Base-by-base conservation (phyloP, 2,888 invertebrate genomes). In the Hemistola chrysoprasaria region DNA sequence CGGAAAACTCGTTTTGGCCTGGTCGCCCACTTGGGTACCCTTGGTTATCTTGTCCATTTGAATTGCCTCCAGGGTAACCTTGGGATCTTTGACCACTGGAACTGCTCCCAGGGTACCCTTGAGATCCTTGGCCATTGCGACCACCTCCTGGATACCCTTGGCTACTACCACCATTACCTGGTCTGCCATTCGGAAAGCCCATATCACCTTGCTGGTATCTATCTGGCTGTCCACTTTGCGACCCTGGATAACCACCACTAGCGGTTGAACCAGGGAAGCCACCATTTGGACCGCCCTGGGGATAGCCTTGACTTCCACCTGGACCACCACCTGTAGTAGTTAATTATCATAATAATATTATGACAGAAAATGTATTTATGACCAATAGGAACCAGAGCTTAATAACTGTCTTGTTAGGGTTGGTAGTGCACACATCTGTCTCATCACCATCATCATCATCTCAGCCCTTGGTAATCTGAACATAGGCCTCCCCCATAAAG, bases 291-390 rank as follows among this genome's bases (percentile, higher is more conserved):
- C 61, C 56, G 1, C 61, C 58, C 45, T 58, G 62, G 22, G 65
- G 45, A 28, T 77, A 78, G 7, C 74, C 78, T 56, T 72, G 72
- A 16, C 58, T 62, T 6, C 68, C 62, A 5, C 58, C 57, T 25
- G 62, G 65, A 8, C 54, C 38, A 8, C 62, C 59, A 20, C 56
- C 56, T 50, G 22, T 32, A 50, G 24, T 45, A 40, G 39, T 37
- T 36, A 42, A 35, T n/a, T n/a, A n/a, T n/a, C n/a, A n/a, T n/a
- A n/a, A n/a, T n/a, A n/a, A n/a, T n/a, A n/a, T n/a, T n/a, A n/a
- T n/a, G n/a, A n/a, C n/a, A n/a, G n/a, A n/a, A n/a, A n/a, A n/a
- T n/a, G n/a, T n/a, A n/a, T n/a, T n/a, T n/a, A n/a, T n/a, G n/a
- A n/a, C n/a, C n/a, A n/a, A n/a, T n/a, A n/a, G n/a, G n/a, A n/a